A percentile compares a stretch with the other conserved stretches of the same genome.
These are phyloP conservation scores for Sebastes melanostomus DNA, from an alignment of 2,797 vertebrate genomes.

Conservation along the genomic window DNA sequence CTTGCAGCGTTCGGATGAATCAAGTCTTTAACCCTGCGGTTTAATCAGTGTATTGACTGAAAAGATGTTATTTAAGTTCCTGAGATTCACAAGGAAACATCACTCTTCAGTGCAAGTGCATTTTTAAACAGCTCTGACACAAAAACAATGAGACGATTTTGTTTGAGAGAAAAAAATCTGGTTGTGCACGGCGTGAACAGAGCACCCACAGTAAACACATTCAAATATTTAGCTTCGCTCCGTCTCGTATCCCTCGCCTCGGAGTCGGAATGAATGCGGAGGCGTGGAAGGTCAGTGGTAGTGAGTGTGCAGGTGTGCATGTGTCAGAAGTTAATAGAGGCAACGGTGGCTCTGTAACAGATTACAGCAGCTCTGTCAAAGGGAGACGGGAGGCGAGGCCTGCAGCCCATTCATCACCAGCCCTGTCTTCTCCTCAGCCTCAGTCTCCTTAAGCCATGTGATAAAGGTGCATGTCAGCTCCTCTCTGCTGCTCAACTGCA, in stretches of 20 bases:
- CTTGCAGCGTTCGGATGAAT: conserved; percentile 18
- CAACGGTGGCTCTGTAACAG: conserved; percentile 77
- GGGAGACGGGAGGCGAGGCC: conserved; percentile 74
- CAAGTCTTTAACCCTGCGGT: conserved; percentile 27
- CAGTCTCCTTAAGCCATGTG: conserved; percentile 77
- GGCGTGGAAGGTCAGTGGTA: conserved; percentile 69
- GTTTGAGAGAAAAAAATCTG: not conserved
- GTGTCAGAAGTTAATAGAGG: conserved; percentile 83
- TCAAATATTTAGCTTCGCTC: conserved; percentile 40
- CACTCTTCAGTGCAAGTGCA: not conserved
- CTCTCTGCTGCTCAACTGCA: conserved; percentile 77
- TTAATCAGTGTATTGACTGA: conserved; percentile 47
- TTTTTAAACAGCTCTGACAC: not conserved
- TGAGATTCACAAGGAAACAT: conserved; percentile 10
- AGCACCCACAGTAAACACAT: conserved; percentile 13
- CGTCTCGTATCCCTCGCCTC: conserved; percentile 20
- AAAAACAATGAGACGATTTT: not conserved
- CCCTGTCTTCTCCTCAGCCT: conserved; percentile 75
- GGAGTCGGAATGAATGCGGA: conserved; percentile 36
- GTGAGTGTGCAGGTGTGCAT: conserved; percentile 73
- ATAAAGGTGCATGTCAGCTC: conserved; percentile 83
- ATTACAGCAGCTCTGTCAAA: conserved; percentile 82
- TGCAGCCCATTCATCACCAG: conserved; percentile 80
- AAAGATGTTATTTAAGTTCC: conserved; percentile 18
- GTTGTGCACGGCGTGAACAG: not conserved